Evolutionary conservation across 1,140 invertebrate genomes (phyloP).

Genomic region (Thrips palmi): DNA sequence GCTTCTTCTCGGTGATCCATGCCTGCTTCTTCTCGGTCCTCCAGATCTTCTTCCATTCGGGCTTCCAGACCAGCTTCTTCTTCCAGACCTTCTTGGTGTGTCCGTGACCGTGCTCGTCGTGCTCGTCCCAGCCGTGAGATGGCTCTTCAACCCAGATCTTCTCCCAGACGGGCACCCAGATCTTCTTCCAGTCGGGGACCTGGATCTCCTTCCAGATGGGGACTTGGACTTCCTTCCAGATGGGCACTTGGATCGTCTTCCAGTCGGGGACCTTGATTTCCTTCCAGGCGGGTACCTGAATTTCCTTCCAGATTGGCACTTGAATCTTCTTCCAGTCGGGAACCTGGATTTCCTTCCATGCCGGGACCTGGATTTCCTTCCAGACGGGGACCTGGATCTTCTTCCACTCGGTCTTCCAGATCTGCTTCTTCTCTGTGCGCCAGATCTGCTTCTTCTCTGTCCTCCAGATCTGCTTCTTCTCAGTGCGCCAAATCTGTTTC

Average conservation of each 20-base stretch:
- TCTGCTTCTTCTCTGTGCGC: slow-evolving; percentile 51
- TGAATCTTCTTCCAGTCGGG: slow-evolving; percentile 27
- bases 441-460: slow-evolving; percentile 43
- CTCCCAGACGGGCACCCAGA: slow-evolving; percentile 45
- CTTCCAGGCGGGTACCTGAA: slow-evolving; percentile 28
- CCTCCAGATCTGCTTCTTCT: slow-evolving; percentile 16
- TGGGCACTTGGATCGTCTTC: slow-evolving; percentile 45
- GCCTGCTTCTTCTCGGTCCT: slow-evolving; percentile 52
- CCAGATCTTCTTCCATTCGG: slow-evolving; percentile 55
- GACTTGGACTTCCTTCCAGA: slow-evolving; percentile 48
- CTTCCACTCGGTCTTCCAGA: slow-evolving; percentile 62
- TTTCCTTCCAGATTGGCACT: slow-evolving; percentile 20
- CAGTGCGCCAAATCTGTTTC: slow-evolving; percentile 16
- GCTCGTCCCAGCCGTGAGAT: slow-evolving; percentile 45
- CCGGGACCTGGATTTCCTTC: slow-evolving; percentile 20
- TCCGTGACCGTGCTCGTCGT: slow-evolving; percentile 50
- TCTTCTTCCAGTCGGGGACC: slow-evolving; percentile 46
- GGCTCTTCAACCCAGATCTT: slow-evolving; percentile 49
- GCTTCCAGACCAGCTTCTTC: slow-evolving; percentile 57
- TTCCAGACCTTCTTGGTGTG: slow-evolving; percentile 48
- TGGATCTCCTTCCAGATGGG: slow-evolving; percentile 57
- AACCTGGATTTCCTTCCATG: slow-evolving; percentile 26
- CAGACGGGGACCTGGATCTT: slow-evolving; percentile 43
- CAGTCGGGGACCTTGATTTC: slow-evolving; percentile 44
- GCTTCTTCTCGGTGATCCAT: slow-evolving; percentile 54